Conservation (phyloP, 2,888 invertebrate species). For the Calliphora vomitoria region DNA sequence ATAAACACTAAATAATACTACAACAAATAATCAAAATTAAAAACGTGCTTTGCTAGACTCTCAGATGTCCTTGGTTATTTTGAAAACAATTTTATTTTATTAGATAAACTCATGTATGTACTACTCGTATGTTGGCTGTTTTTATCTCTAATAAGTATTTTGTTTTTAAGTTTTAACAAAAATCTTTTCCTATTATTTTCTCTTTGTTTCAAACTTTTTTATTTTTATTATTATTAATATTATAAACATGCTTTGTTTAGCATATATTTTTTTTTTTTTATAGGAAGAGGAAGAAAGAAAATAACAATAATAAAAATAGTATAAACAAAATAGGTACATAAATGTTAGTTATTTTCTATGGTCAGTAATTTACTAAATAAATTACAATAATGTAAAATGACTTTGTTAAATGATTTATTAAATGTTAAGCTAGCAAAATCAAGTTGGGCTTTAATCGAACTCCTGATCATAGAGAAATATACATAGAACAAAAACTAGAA, state of each 20-base stretch:
- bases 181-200: slow-evolving; percentile 29
- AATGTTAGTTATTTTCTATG: neutral
- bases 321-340: slow-evolving; percentile 10
- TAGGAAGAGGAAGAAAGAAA: slow-evolving; percentile 52
- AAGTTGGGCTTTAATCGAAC: no score
- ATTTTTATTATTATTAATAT: slow-evolving; percentile 16
- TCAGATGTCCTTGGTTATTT: slow-evolving; percentile 6
- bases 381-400: neutral
- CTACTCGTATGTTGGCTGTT: neutral
- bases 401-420: neutral
- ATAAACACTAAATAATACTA: neutral
- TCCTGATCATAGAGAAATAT: no score
- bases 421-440: no score
- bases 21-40: neutral
- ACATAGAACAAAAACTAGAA: no score
- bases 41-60: slow-evolving; percentile 5
- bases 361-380: neutral
- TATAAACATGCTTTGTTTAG: slow-evolving; percentile 25
- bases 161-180: neutral
- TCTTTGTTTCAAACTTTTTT: slow-evolving; percentile 32
- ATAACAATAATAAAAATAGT: slow-evolving; percentile 24
- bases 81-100: neutral
- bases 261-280: slow-evolving; percentile 28
- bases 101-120: slow-evolving; percentile 7
- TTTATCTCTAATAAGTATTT: neutral